Evolutionary conservation across 2,113 vertebrate genomes (phyloP), one percentile per base, ranked within the genome.

Genomic region (Clarias macrocephalus): DNA sequence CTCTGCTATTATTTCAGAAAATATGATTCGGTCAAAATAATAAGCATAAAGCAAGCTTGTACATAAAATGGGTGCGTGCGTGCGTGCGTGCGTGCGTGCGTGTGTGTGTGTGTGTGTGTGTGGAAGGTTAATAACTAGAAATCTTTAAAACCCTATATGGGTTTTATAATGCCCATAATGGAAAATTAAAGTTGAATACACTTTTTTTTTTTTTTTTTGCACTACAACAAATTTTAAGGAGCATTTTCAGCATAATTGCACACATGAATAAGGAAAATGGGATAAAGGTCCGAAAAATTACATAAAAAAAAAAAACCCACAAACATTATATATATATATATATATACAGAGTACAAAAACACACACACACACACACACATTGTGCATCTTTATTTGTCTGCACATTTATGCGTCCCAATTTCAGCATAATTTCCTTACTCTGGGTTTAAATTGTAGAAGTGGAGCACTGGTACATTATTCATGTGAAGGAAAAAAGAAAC

Each of bases 381-480:
- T 62, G 48, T 85, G 79, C 77, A 72, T 90, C 83, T 89, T 68
- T 57, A 80, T 86, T 85, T 87, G 73, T 81, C 75, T 63, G 59
- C 65, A 73, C 54, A 70, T 87, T 88, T 68, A 57, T 65, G 81
- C 8, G 25, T 83, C 88, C 72, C 65, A 80, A 70, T 87, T 79
- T 75, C 85, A 52, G 79, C 30, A 57, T 72, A 25, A 25, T 72
- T 72, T 86, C 85, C 72, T 73, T 54, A 28, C 48, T 54, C 57
- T 37, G 84, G 3, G 1, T 62, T 81, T 75, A 89, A 85, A 83
- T 60, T 86, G 68, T 37, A 77, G 83, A 89, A 90, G 75, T 88
- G 76, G 76, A 87, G 68, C 83, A 63, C 37, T 66, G 70, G 33
- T 89, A 57, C 84, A 89, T 89, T 86, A 89, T 89, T 90, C 65